Evolutionary conservation across 2,113 vertebrate genomes (phyloP), one percentile per base, ranked within the genome.

Genomic region (Odocoileus hemionus): DNA sequence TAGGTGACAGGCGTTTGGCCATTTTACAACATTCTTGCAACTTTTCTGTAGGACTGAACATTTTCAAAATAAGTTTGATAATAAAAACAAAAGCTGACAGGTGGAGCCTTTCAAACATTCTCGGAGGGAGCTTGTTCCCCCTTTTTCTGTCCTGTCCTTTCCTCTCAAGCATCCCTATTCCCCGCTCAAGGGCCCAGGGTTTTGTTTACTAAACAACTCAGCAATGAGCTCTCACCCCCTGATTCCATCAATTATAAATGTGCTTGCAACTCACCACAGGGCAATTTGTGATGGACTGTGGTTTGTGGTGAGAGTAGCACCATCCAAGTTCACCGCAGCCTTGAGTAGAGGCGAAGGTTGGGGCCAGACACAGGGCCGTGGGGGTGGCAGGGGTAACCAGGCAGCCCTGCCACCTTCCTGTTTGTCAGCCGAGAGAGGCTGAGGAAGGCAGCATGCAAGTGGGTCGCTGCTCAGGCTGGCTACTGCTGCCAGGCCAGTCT

Each of bases 241-340:
- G 85, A 58, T 96, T 97, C 91, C 95, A 97, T 91, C 96, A 45
- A 74, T 97, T 95, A 96, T 94, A 89, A 97, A 89, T 87, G 95
- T 89, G 95, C 91, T 95, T 23, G 12, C 80, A 90, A 30, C 94
- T 97, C 91, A 67, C 95, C 91, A 1, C 94, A 78, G 36, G 61
- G 92, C 89, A 89, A 89, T 97, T 94, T 95, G 89, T 95, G 95
- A 95, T 0, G 57, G 92, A 3, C 93, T 60, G 94, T 93, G 96
- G 95, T 84, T 94, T 96, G 96, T 10, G 47, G 96, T 14, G 45
- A 87, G 45, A 21, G 74, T 5, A 74, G 52, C 55, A 58, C 26
- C 76, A 17, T 84, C 95, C 93, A 94, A 83, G 78, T 70, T 92
- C 88, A 95, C 96, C 91, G 0, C 96, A 97, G 95, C 82, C 61